Conservation (phyloP, 1,140 invertebrate species). For the Anagrus nilaparvatae region DNA sequence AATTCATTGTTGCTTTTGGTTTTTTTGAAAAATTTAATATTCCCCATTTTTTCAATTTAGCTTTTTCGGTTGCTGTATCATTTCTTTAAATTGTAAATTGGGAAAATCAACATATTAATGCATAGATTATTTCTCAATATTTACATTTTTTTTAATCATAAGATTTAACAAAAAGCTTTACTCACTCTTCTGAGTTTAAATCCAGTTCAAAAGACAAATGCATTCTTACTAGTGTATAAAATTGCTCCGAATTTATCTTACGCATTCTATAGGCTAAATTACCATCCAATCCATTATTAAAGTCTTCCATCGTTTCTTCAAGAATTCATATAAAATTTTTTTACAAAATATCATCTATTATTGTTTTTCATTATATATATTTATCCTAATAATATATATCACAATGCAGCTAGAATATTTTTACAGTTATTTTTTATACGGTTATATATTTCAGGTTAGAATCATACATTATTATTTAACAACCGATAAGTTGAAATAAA, state of each 20-base stretch:
- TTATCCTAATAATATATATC: too few species aligned
- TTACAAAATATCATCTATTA: too few species aligned
- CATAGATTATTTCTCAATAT: not conserved
- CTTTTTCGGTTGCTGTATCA: slow-evolving; percentile 50
- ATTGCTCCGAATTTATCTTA: slow-evolving; percentile 72
- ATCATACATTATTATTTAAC: too few species aligned
- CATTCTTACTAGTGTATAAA: slow-evolving; percentile 80
- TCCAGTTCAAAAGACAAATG: slow-evolving; percentile 81
- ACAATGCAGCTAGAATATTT: too few species aligned
- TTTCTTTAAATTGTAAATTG: slow-evolving; percentile 43
- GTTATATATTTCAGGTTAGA: too few species aligned
- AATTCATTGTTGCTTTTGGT: slow-evolving; percentile 35
- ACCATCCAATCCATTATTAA: slow-evolving; percentile 39
- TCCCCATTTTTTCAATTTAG: slow-evolving; percentile 56
- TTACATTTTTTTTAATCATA: too few species aligned
- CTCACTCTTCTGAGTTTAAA: slow-evolving; percentile 74
- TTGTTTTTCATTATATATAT: too few species aligned
- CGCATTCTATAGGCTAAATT: slow-evolving; percentile 52
- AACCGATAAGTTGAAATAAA: too few species aligned
- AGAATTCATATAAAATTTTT: too few species aligned
- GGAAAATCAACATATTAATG: not conserved
- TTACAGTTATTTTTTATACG: too few species aligned
- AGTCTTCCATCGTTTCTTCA: slow-evolving; percentile 41
- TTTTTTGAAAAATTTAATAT: slow-evolving; percentile 48
- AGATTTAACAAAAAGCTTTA: slow-evolving; percentile 18